These are phyloP conservation scores for Aricia agestis DNA, from an alignment of 1,140 invertebrate species.

Conservation along the genomic window DNA sequence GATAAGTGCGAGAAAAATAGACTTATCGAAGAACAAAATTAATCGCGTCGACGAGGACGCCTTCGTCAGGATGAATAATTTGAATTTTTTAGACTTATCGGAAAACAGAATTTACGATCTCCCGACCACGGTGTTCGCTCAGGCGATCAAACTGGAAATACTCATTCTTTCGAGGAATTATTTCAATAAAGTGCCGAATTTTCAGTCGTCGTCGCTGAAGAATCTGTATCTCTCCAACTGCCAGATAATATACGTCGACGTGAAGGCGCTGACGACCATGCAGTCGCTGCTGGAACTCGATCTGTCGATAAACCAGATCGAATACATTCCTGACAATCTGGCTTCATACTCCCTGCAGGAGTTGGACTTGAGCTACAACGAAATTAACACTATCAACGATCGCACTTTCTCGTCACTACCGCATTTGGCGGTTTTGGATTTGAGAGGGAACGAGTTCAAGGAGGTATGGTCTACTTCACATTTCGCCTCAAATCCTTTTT, in stretches of 20 bases:
- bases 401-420: constrained; percentile 76
- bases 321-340: constrained; percentile 73
- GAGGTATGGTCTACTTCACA: constrained; percentile 76
- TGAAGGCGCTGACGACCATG: constrained; percentile 67
- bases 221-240: constrained; percentile 77
- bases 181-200: constrained; percentile 75
- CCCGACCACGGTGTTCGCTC: constrained; percentile 66
- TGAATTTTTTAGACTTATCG: constrained; percentile 75
- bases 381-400: constrained; percentile 68
- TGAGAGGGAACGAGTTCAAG: constrained; percentile 82
- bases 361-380: constrained; percentile 76
- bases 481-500: constrained; percentile 77
- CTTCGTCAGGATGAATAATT: constrained; percentile 42
- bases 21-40: constrained; percentile 74
- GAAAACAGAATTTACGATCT: constrained; percentile 79
- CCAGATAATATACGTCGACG: constrained; percentile 74
- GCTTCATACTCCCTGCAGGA: constrained; percentile 73
- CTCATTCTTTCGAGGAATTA: constrained; percentile 81
- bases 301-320: constrained; percentile 78
- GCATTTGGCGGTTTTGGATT: constrained; percentile 76
- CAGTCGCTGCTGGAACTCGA: constrained; percentile 74
- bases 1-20: constrained; percentile 59
- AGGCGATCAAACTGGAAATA: constrained; percentile 73
- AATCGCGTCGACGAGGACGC: constrained; percentile 51
- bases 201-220: constrained; percentile 76